A percentile compares a stretch with the other conserved stretches of the same genome.
Conservation (phyloP, 2,113 vertebrate species). For the Aegypius monachus region DNA sequence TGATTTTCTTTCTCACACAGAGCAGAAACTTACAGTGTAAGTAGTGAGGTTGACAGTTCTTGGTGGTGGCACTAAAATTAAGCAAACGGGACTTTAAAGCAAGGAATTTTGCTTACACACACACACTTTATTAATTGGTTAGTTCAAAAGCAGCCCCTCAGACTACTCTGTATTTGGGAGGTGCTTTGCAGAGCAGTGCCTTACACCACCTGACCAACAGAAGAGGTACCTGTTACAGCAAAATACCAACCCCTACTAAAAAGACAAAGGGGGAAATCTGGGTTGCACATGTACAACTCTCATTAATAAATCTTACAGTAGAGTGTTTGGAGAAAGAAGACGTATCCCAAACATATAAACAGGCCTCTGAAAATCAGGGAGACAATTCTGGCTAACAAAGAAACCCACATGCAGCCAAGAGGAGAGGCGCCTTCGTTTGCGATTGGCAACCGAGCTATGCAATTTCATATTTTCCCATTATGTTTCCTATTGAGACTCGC, state of each 20-base stretch:
- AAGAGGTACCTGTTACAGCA: neutral
- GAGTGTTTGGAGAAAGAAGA: neutral
- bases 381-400: neutral
- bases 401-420: neutral
- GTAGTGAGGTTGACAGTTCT: no score
- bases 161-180: neutral
- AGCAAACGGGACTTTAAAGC: no score
- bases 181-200: neutral
- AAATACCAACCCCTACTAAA: neutral
- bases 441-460: neutral
- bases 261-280: neutral
- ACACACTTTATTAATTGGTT: neutral
- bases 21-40: no score
- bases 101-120: neutral
- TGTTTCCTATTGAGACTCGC: neutral
- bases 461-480: slow-evolving; percentile 18
- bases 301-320: neutral
- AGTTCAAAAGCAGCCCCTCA: slow-evolving; percentile 14
- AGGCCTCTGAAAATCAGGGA: neutral
- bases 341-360: neutral
- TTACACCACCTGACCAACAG: neutral
- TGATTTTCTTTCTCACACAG: no score
- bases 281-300: neutral
- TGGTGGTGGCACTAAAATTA: no score
- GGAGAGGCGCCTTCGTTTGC: neutral